Base-by-base conservation (phyloP, 1,140 invertebrate species). In the Bombus turneri region DNA sequence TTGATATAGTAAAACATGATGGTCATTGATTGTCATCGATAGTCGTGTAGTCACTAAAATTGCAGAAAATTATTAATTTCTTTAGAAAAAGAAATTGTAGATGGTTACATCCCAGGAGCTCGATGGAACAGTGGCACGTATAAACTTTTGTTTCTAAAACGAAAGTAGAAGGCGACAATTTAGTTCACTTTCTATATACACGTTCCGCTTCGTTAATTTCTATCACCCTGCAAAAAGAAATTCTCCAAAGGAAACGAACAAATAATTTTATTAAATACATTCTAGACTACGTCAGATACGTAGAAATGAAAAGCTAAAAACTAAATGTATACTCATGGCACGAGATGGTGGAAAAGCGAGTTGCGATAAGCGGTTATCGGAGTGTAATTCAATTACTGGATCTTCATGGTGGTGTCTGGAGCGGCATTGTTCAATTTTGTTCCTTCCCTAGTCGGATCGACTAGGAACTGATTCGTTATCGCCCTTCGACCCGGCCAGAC, bases 371-470 rank as follows among this genome's bases (percentile, higher is more conserved):
- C 88, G 87, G 90, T 94, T 94, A 94, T 93, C 91, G 85, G 91
- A 87, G 87, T 93, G 90, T 94, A 94, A 94, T 94, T 94, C 93
- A 94, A 94, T 94, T 94, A 94, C 91, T 88, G 91, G 92, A 93
- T 93, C 94, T 93, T 94, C 92, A 92, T 90, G 90, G 93, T 90
- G 89, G 93, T 92, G 91, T 90, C 92, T 90, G 90, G 89, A 91
- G 93, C 91, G 91, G 91, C 91, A 94, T 94, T 94, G 93, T 94
- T 88, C 91, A 88, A 88, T 87, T 90, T 89, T 89, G 87, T 91
- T 91, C 88, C 85, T 86, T 82, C 83, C 81, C 79, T 75, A 10
- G 39, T 47, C 28, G 69, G 79, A 79, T 72, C 25, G 71, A 66
- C 71, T 79, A 86, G 87, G 73, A 80, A 83, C 86, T 89, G 93